Conservation (phyloP, 2,797 vertebrate genomes). For the Danio kyathit region DNA sequence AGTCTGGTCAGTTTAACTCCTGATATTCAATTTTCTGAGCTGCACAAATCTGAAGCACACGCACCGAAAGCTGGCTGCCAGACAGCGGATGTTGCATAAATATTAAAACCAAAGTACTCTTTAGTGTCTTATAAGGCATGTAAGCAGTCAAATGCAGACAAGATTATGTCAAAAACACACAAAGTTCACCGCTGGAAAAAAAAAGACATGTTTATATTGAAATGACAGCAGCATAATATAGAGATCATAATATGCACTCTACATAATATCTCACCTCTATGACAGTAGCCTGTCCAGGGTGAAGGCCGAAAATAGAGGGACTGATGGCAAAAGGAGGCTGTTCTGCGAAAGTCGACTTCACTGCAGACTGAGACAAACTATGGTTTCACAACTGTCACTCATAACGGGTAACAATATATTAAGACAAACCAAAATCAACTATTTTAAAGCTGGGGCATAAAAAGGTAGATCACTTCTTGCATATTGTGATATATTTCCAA, state of each 20-base stretch:
- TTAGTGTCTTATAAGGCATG: no score
- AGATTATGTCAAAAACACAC: no score
- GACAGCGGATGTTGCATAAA: no score
- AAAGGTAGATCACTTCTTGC: background rate
- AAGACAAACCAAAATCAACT: background rate
- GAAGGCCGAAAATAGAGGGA: constrained; percentile 85
- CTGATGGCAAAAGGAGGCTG: constrained; percentile 87
- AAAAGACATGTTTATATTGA: no score
- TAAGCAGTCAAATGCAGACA: no score
- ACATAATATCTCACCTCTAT: constrained; percentile 82
- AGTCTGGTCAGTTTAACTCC: no score
- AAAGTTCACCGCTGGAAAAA: no score
- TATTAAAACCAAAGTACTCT: no score
- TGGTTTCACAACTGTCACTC: background rate
- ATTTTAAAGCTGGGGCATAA: background rate
- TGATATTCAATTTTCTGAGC: no score
- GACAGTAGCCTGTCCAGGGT: constrained; percentile 77
- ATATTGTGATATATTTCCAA: background rate
- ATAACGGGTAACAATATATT: background rate
- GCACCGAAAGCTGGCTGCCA: no score
- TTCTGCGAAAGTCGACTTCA: constrained; percentile 77
- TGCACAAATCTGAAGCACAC: no score
- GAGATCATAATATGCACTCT: background rate
- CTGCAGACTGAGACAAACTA: constrained; percentile 73
- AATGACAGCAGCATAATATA: no score